Percentiles rank a stretch among this genome's conserved stretches.
Evolutionary conservation across 2,888 invertebrate genomes (phyloP).

Genomic region (Microctonus brassicae): DNA sequence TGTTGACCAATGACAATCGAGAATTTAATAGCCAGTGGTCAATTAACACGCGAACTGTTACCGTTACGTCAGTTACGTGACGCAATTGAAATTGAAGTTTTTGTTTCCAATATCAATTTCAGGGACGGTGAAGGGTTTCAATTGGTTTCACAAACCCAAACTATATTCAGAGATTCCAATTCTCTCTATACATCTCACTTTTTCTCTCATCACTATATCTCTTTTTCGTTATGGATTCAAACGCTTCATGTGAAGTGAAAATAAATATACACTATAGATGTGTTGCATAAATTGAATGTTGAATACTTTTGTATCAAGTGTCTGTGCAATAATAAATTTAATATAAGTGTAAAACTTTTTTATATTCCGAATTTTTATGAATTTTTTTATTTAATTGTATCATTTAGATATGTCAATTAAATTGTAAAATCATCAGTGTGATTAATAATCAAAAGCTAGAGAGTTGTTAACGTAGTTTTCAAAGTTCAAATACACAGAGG

Average conservation of each 20-base stretch:
- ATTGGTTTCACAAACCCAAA: slow-evolving; percentile 58
- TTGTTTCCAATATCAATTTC: slow-evolving; percentile 67
- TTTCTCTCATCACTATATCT: neutral
- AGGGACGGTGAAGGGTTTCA: slow-evolving; percentile 61
- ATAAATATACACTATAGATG: slow-evolving; percentile 32
- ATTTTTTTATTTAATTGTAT: too few species aligned
- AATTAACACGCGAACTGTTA: slow-evolving; percentile 63
- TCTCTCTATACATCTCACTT: slow-evolving; percentile 37
- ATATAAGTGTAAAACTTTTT: slow-evolving; percentile 27
- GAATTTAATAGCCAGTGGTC: slow-evolving; percentile 64
- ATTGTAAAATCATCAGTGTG: too few species aligned
- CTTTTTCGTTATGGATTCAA: slow-evolving; percentile 5
- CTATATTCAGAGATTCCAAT: slow-evolving; percentile 44
- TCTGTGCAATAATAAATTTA: slow-evolving; percentile 6
- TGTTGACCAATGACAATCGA: slow-evolving; percentile 57
- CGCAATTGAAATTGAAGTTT: slow-evolving; percentile 66
- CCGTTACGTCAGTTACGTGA: slow-evolving; percentile 53
- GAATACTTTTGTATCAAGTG: slow-evolving; percentile 25
- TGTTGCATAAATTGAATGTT: slow-evolving; percentile 34
- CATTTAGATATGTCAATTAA: too few species aligned
- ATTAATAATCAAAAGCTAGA: too few species aligned
- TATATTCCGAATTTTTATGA: neutral
- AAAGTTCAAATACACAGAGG: too few species aligned
- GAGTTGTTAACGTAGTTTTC: too few species aligned
- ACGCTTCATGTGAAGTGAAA: slow-evolving; percentile 18